These are phyloP conservation scores for Drosophila ustulata DNA, from an alignment of 2,888 invertebrate species.

Conservation along the genomic window DNA sequence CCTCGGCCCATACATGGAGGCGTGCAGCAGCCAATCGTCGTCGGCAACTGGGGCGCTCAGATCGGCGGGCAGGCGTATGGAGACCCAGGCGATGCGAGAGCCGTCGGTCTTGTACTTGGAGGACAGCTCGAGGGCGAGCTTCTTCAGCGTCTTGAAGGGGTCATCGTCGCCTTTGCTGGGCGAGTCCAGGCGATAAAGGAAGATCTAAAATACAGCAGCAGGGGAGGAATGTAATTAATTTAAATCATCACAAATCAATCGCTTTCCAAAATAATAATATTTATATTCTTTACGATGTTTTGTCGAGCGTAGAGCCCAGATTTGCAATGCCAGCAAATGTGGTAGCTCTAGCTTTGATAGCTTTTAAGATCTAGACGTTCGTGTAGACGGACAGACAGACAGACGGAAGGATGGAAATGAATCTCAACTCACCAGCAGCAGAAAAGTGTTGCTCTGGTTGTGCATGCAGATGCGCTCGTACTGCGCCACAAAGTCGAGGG, in stretches of 20 bases:
- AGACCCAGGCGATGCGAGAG: constrained; percentile 89
- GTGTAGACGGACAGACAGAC: too few relatives aligned
- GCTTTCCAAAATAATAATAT: not conserved
- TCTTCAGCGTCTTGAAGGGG: constrained; percentile 88
- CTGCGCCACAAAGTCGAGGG: constrained; percentile 89
- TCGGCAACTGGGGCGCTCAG: constrained; percentile 63
- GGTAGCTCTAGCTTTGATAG: too few relatives aligned
- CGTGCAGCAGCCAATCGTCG: constrained; percentile 81
- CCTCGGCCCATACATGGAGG: constrained; percentile 83
- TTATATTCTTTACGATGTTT: too few relatives aligned
- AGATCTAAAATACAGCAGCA: constrained; percentile 84
- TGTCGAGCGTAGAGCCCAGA: too few relatives aligned
- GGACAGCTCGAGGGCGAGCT: constrained; percentile 87
- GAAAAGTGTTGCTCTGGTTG: constrained; percentile 91
- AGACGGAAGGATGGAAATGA: not conserved
- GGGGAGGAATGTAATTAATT: too few relatives aligned
- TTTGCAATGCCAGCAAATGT: too few relatives aligned
- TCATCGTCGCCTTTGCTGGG: constrained; percentile 89
- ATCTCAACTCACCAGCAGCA: constrained; percentile 87
- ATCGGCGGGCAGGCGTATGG: constrained; percentile 87
- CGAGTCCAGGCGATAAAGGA: constrained; percentile 88
- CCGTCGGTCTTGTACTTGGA: constrained; percentile 89
- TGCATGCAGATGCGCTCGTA: constrained; percentile 91
- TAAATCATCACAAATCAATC: not conserved
- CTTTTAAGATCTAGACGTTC: too few relatives aligned